phyloP scores from a whole-genome alignment of 1,140 invertebrate genomes.

The Orius laevigatus region DNA sequence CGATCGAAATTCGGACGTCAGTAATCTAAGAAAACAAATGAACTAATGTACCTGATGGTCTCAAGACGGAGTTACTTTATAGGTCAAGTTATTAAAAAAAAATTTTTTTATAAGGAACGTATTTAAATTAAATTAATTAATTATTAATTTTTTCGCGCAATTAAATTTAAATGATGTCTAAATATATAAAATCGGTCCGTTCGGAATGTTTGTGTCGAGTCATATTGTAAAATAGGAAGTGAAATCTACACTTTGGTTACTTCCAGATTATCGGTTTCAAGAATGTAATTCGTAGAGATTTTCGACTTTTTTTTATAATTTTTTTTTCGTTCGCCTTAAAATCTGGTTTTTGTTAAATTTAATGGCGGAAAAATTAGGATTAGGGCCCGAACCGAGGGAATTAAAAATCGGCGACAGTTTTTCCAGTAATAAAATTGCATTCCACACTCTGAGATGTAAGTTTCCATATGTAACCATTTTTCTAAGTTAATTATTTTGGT shows the following conservation, averaged over 20 bases:
- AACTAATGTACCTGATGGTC: constrained; percentile 12
- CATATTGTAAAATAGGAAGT: too few species aligned
- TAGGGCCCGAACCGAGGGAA: constrained; percentile 59
- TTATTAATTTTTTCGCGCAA: too few species aligned
- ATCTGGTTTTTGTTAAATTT: constrained; percentile 15
- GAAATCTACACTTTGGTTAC: too few species aligned
- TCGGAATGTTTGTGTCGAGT: too few species aligned
- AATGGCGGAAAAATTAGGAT: constrained; percentile 56
- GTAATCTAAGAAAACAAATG: background rate
- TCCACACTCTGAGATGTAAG: constrained; percentile 80
- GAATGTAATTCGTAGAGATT: constrained; percentile 13
- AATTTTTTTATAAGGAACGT: background rate
- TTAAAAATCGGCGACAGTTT: constrained; percentile 71
- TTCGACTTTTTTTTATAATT: background rate
- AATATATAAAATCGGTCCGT: too few species aligned
- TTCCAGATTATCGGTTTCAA: background rate
- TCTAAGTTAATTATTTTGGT: background rate
- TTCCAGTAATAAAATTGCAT: constrained; percentile 51
- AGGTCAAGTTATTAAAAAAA: constrained; percentile 14
- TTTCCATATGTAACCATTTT: constrained; percentile 17
- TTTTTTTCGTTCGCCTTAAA: too few species aligned
- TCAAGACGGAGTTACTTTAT: constrained; percentile 16
- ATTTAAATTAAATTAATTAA: background rate
- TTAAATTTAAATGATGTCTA: too few species aligned
- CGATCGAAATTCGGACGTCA: too few species aligned